Conservation (phyloP, 1,140 invertebrate species). For the Theocolax elegans region DNA sequence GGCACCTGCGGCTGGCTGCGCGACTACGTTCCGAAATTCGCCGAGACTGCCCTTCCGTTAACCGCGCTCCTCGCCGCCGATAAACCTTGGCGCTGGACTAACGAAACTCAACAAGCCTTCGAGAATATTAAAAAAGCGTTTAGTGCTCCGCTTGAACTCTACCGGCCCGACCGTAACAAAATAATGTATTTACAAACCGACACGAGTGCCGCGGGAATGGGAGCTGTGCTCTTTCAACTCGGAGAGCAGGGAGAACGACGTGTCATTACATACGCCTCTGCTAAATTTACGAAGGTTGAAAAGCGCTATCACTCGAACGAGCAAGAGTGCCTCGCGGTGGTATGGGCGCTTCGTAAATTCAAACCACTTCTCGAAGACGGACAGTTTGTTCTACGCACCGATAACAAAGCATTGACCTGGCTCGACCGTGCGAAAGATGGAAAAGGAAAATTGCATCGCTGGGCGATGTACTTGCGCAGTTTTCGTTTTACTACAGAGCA, state of each 20-base stretch:
- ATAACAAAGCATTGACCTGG: too few relatives aligned
- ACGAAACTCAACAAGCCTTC: not conserved
- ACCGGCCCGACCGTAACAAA: not conserved
- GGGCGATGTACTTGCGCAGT: too few relatives aligned
- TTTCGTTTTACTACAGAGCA: too few relatives aligned
- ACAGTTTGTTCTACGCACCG: too few relatives aligned
- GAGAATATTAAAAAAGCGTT: not conserved
- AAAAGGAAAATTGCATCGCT: too few relatives aligned
- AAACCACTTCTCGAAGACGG: too few relatives aligned
- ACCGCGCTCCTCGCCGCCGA: not conserved
- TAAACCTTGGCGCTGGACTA: not conserved
- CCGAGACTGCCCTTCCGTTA: not conserved
- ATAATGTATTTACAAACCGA: constrained; percentile 40
- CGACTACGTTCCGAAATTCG: constrained; percentile 31
- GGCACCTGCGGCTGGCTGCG: not conserved
- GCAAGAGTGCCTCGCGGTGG: too few relatives aligned
- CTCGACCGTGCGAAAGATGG: too few relatives aligned
- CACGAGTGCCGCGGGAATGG: constrained; percentile 37
- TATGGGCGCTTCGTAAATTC: too few relatives aligned
- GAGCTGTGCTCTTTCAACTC: constrained; percentile 42
- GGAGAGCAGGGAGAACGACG: not conserved
- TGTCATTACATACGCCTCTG: constrained; percentile 39
- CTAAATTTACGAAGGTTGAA: constrained; percentile 38
- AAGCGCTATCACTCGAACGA: too few relatives aligned
- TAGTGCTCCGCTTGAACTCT: not conserved